Base-by-base conservation (phyloP, 2,888 invertebrate genomes). In the Chaetoderma sp. region DNA sequence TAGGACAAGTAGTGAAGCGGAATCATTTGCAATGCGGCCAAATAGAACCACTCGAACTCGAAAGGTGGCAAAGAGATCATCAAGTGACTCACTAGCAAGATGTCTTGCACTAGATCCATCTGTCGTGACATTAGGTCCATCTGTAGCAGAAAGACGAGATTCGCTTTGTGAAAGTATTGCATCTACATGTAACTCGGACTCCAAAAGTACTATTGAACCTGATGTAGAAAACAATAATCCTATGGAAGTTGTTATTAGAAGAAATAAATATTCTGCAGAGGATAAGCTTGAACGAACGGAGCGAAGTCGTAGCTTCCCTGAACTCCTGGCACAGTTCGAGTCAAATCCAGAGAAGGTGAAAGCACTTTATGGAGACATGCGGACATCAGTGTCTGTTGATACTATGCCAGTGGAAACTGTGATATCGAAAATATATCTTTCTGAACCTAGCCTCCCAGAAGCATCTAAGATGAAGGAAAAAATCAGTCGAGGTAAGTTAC, bases 231-330 rank as follows among this genome's bases (percentile, higher is more conserved):
- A 10, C 10, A 52, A 16, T 50, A 21, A 2, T 58, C 63, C 21
- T 33, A 49, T 30, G 42, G 61, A 56, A 28, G 36, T 39, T 13
- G 36, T 55, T n/a, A 52, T 44, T 30, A n/a, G 28, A 21, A 25
- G 52, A 4, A 52, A 32, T 33, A 52, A 52, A 21, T n/a, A 52
- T 18, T 30, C 27, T n/a, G n/a, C 28, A 16, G 4, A 32, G 13
- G 32, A 13, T n/a, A 52, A 52, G 28, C n/a, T 58, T 4, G 75
- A 73, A 8, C 39, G 63, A 13, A 59, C 66, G 10, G 76, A 78
- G 52, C 62, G 80, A 56, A 79, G 80, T 47, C 76, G 70, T 42
- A 82, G 82, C 67, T 79, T 82, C 67, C 80, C 80, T 66, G 80
- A 80, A 68, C 74, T 80, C 4, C 70, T 79, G 13, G 75, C 78